phyloP scores from a whole-genome alignment of 2,888 invertebrate species.

The Netelia melanura region DNA sequence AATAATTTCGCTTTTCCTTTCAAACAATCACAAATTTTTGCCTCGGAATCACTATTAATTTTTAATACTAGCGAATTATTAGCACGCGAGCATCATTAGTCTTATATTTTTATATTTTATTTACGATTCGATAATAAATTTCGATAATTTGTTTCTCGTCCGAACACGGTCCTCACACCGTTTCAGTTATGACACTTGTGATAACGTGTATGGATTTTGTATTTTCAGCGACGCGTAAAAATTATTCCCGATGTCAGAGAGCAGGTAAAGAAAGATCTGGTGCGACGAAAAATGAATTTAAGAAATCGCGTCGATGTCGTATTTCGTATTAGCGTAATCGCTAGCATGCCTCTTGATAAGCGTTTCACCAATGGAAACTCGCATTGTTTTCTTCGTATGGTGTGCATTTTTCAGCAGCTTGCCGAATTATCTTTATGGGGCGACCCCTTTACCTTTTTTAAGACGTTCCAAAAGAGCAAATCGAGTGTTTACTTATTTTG shows the following conservation, averaged over 20 bases:
- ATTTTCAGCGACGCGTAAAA: slow-evolving; percentile 77
- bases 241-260: slow-evolving; percentile 73
- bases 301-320: slow-evolving; percentile 5
- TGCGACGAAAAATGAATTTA: not conserved
- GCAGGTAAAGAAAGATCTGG: slow-evolving; percentile 76
- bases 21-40: too few relatives aligned
- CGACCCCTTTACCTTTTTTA: not conserved
- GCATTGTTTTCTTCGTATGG: not conserved
- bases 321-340: slow-evolving; percentile 16
- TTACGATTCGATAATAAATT: too few relatives aligned
- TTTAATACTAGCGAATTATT: too few relatives aligned
- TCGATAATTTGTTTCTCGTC: too few relatives aligned
- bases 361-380: not conserved
- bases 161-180: too few relatives aligned
- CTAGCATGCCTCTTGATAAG: slow-evolving; percentile 21
- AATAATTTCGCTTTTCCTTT: not conserved
- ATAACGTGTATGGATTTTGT: slow-evolving; percentile 62
- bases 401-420: not conserved
- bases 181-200: not conserved
- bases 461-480: not conserved
- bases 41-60: too few relatives aligned
- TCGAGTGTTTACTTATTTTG: not conserved
- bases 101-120: too few relatives aligned
- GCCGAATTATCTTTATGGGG: not conserved
- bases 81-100: not conserved